Evolutionary conservation across 37 sponge, comb jelly and placozoan genomes (phyloP), one percentile per base, ranked within the genome.

Genomic region (Chondrosia reniformis): DNA sequence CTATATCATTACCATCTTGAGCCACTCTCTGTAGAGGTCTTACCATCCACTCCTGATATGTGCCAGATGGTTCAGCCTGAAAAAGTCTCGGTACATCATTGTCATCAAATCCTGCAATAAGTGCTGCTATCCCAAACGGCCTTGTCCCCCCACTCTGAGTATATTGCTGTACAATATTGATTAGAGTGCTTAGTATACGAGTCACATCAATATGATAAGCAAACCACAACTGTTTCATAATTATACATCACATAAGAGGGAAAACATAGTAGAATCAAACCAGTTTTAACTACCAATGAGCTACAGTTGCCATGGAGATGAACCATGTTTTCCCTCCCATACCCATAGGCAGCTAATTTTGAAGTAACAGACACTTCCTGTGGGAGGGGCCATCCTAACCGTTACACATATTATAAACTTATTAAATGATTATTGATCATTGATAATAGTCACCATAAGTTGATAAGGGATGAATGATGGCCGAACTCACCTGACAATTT

Each of bases 21-120:
- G n/a, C n/a, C n/a, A n/a, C n/a, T n/a, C n/a, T n/a, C n/a, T n/a
- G n/a, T n/a, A 49, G 10, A 19, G 46, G 44, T 22, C 58, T 28
- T 34, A 94, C 95, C 92, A 95, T 98, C 99, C 99, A 98, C 42
- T 88, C 94, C 82, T 92, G 88, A 84, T 90, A 98, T 13, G 96
- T 91, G 1, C 99, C 99, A 66, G 96, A 86, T 25, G 99, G 99
- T 37, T 98, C 99, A 34, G 99, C 95, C 67, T 95, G 96, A 79
- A 86, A 98, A 43, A 98, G 89, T 43, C 88, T 88, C 22, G 99
- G 96, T 0, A 79, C 78, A 25, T 80, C 82, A 22, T 91, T 94
- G 37, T 89, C 90, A 77, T 98, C 96, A 84, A 98, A 98, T 0
- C 99, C 99, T 7, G 89, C 94, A 19, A 98, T 91, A 19, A 98